These are phyloP conservation scores for Coecobrya sp. DNA, from an alignment of 2,888 invertebrate species.

Conservation along the genomic window DNA sequence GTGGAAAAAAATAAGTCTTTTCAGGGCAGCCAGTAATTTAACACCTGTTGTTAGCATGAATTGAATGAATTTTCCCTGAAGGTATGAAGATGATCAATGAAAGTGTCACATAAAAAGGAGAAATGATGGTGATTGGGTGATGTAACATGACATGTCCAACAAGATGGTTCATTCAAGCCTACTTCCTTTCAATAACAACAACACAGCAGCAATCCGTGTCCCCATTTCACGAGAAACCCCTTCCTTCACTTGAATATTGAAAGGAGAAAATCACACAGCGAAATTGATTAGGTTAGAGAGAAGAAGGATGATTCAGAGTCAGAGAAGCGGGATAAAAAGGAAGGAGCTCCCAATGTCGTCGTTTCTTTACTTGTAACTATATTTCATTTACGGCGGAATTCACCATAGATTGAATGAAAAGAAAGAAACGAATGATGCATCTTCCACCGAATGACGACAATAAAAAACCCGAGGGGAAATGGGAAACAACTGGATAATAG, in stretches of 20 bases:
- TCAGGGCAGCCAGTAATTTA: neutral
- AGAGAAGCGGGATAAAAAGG: neutral
- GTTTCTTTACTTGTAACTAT: neutral
- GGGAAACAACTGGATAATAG: slow-evolving; percentile 46
- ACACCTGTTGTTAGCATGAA: slow-evolving; percentile 19
- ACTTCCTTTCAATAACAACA: slow-evolving; percentile 53
- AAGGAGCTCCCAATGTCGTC: neutral
- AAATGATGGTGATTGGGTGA: neutral
- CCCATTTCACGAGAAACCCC: neutral
- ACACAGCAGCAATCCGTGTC: neutral
- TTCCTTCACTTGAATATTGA: neutral
- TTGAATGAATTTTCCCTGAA: neutral
- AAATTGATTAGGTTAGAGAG: slow-evolving; percentile 20
- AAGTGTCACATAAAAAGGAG: neutral
- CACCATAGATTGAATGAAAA: neutral
- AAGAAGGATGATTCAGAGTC: slow-evolving; percentile 19
- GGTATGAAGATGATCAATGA: slow-evolving; percentile 42
- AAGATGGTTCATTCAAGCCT: slow-evolving; percentile 47
- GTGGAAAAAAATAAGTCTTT: neutral
- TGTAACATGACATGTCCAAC: slow-evolving; percentile 51
- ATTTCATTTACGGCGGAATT: slow-evolving; percentile 67
- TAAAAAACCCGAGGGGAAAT: slow-evolving; percentile 65
- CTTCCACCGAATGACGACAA: slow-evolving; percentile 75
- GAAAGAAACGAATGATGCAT: slow-evolving; percentile 34
- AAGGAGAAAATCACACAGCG: neutral